Base-by-base conservation (phyloP, 2,797 vertebrate genomes). In the Euphonia xanthogaster region DNA sequence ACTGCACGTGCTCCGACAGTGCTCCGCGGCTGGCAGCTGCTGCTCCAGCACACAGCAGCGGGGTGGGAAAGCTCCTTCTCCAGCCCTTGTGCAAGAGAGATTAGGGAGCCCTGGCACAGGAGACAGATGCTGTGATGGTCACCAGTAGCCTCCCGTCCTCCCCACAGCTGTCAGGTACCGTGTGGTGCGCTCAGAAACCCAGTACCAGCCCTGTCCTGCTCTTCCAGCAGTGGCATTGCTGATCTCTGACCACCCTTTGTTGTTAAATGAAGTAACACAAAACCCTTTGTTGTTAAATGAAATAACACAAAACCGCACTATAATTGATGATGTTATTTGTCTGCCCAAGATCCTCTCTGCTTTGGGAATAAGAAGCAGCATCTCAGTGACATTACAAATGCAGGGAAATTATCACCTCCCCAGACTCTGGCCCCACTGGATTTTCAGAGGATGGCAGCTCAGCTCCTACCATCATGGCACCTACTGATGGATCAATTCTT, bases 1-100 rank as follows among this genome's bases (percentile, higher is more conserved):
- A 96, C 94, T 93, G 93, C 95, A 95, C 84, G 94, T 94, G 94
- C 92, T 96, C 83, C 2, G 42, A 67, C 94, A 91, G 81, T 1
- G 50, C 90, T 84, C 31, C 62, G 28, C 10, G 60, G 86, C 93
- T 66, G 93, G 93, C 93, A 92, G 94, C 92, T 96, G 94, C 92
- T 92, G 86, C 92, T 70, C 86, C 31, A 3, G 83, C 76, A 63
- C 74, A 28, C 84, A 82, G 92, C 88, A 39, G 17, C 9, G 1
- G n/a, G 12, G 53, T 51, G 50, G 19, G 83, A 67, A 40, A 90
- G 77, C 86, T 60, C 81, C 93, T 92, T 81, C 88, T 79, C 73
- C 93, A 80, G 85, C 65, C 71, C 79, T 76, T 12, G 24, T 0
- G 13, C 42, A 58, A 74, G 61, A 45, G 70, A 78, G 45, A 74